Base-by-base conservation (phyloP, 2,888 invertebrate species). In the Pseudeuparius sepicola region DNA sequence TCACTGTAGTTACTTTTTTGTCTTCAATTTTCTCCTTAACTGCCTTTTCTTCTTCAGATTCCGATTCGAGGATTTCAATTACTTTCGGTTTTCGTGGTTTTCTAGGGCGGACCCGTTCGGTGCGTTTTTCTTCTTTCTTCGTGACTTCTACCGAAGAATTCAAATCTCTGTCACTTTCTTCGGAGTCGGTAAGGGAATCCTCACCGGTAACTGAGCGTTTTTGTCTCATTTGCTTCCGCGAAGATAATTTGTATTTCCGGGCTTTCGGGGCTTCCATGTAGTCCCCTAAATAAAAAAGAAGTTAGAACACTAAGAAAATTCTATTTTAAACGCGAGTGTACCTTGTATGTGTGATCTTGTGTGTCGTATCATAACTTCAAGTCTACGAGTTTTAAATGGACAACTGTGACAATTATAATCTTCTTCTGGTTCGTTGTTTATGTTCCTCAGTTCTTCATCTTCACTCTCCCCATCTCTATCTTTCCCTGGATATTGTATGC, bases 301-400 rank as follows among this genome's bases (percentile, higher is more conserved):
- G n/a, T n/a, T n/a, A n/a, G n/a, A n/a, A n/a, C n/a, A n/a, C n/a
- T n/a, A n/a, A n/a, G n/a, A n/a, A n/a, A n/a, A n/a, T n/a, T n/a
- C n/a, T n/a, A n/a, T n/a, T n/a, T n/a, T n/a, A n/a, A n/a, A n/a
- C n/a, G n/a, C n/a, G n/a, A n/a, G n/a, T n/a, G 54, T 51, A 30
- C 70, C 68, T 34, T 67, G 63, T 48, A 73, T 69, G 52, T 84
- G 84, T 46, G 71, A 71, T 63, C 79, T 80, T 39, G 73, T 75
- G 54, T 86, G 85, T 43, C 76, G 61, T 42, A 82, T 73, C 53
- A 85, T 70, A 25, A 82, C 78, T 56, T 83, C 83, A 14, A 84
- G 63, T 15, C 84, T 70, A 10, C 68, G 65, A 16, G 81, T 75
- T 14, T 71, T 68, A 52, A 81, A 85, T 6, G 40, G 33, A 41